Evolutionary conservation across 2,888 invertebrate species (phyloP), one percentile per base, ranked within the genome.

Genomic region (Coremacera marginata): DNA sequence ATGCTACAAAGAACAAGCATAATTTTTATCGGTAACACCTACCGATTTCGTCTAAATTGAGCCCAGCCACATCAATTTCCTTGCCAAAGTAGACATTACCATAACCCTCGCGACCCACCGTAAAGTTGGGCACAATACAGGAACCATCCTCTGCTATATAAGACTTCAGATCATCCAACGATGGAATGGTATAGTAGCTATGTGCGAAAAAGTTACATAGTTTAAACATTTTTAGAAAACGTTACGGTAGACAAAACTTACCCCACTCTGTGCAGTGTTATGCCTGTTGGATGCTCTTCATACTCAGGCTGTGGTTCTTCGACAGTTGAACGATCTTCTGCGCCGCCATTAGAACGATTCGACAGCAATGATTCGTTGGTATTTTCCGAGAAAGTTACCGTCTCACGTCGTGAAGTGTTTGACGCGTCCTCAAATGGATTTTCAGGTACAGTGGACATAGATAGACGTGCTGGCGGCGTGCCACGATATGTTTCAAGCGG

Each of bases 81-180:
- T 95, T 95, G 70, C 94, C 93, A 86, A 95, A 98, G 88, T 92
- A 94, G 0, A 98, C 95, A 86, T 95, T 96, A 3, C 98, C 98
- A 88, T 96, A 98, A 81, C 96, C 96, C 82, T 93, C 92, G 9
- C 98, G 92, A 0, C 98, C 98, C 77, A 98, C 92, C 0, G 96
- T 96, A 80, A 98, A 94, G 82, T 96, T 94, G 7, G 96, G 94
- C 0, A 98, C 94, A 16, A 95, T 90, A 86, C 97, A 98, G 3
- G 93, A 91, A 0, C 95, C 95, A 77, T 89, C 89, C 84, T 96
- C 94, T 5, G 94, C 92, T 60, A 95, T 90, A 87, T 93, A 94
- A 0, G 91, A 92, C 84, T 92, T 92, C 83, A 99, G 91, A 81
- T 96, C 95, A 57, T 96, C 94, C 77, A 98, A 86, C 0, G 94